Base-by-base conservation (phyloP, 2,888 invertebrate species). In the Pyrocoelia pectoralis region DNA sequence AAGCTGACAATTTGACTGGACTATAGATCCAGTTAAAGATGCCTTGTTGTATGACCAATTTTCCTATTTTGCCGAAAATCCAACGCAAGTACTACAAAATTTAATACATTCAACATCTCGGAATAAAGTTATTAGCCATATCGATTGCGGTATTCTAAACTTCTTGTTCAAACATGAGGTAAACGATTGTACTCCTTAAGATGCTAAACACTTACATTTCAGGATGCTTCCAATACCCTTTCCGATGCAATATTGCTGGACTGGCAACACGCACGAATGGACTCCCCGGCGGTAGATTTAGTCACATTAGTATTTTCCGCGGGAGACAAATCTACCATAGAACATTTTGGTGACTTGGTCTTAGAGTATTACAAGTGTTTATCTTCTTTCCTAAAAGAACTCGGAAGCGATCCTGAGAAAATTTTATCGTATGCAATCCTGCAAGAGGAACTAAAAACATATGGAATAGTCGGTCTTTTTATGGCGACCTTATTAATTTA, bases 271-370 rank as follows among this genome's bases (percentile, higher is more conserved):
- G 59, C 69, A 4, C 63, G 71, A 4, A 61, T 66, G 14, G 69
- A 69, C 8, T 72, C 75, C 1, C 75, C 74, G 0, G 76, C 69
- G 4, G 58, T 72, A 18, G 80, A 80, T 58, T 56, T 80, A 51
- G 57, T 72, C 2, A 78, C 79, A 52, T 69, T 77, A 57, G 54
- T 80, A 5, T 78, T 74, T 58, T 73, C 74, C 4, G 70, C 70
- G 53, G 51, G 70, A 14, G 66, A 68, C 8, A 68, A 68, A n/a
- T 62, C 72, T 13, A 61, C 72, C 13, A 65, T 75, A 4, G 50
- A 69, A 52, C 59, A 73, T 29, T 77, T 63, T 40, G 68, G 75
- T 13, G 56, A 65, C n/a, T 48, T 77, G 2, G 51, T 77, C 2
- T 54, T 68, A 18, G 66, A 68, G 38, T 77, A 77, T 65, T 66